Percentiles rank a stretch among this genome's conserved stretches.
phyloP scores from a whole-genome alignment of 1,140 invertebrate species.

The Pseudomyrmex cubaensis region DNA sequence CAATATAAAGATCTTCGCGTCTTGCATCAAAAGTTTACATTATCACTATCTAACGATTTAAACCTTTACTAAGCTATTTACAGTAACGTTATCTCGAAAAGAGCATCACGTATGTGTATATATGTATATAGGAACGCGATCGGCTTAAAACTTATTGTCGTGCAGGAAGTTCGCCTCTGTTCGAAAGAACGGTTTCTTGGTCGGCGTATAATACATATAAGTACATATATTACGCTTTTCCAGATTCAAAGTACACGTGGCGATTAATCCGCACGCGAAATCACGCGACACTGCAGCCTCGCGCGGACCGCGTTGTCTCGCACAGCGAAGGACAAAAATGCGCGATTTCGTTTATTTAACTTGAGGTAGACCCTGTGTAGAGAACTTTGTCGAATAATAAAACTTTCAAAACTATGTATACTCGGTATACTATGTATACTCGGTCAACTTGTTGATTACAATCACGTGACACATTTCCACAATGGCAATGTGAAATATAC shows the following conservation, averaged over 20 bases:
- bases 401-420: constrained; percentile 69
- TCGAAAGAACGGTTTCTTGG: constrained; percentile 26
- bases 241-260: constrained; percentile 16
- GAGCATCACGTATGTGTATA: neutral
- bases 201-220: constrained; percentile 14
- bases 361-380: constrained; percentile 81
- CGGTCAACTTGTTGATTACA: constrained; percentile 70
- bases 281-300: constrained; percentile 10
- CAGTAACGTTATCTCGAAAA: constrained; percentile 21
- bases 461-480: constrained; percentile 25
- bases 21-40: neutral
- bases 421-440: constrained; percentile 65
- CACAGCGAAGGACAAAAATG: constrained; percentile 37
- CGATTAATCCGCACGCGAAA: constrained; percentile 12
- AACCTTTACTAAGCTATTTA: constrained; percentile 48
- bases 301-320: neutral
- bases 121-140: constrained; percentile 6
- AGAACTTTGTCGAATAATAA: constrained; percentile 72
- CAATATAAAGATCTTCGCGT: neutral
- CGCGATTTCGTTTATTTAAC: constrained; percentile 59
- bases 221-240: constrained; percentile 23
- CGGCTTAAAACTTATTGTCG: constrained; percentile 55
- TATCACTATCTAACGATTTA: constrained; percentile 16
- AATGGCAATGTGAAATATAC: neutral
- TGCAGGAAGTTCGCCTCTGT: constrained; percentile 12